Evolutionary conservation across 2,113 vertebrate species (phyloP).

Genomic region (Pterocles orientalis): DNA sequence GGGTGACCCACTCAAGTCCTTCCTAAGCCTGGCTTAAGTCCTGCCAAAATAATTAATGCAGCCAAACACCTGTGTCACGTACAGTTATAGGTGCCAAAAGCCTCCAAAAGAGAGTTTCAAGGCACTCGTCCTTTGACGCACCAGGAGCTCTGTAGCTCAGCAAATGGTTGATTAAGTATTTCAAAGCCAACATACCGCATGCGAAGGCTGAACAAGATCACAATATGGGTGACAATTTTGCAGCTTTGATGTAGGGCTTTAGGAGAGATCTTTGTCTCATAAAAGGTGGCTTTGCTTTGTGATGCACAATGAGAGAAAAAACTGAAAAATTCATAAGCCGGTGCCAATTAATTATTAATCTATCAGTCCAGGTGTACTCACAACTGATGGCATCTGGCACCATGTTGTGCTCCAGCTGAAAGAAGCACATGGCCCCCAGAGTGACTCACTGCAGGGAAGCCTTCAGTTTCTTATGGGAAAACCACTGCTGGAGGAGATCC

Average conservation of each 20-base stretch:
- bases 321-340: constrained; percentile 76
- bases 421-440: neutral
- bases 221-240: constrained; percentile 45
- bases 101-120: constrained; percentile 4
- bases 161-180: constrained; percentile 68
- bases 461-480: neutral
- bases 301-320: constrained; percentile 66
- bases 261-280: constrained; percentile 17
- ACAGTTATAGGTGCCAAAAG: neutral
- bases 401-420: neutral
- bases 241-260: constrained; percentile 64
- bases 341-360: constrained; percentile 84
- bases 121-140: neutral
- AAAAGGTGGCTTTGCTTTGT: constrained; percentile 60
- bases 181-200: constrained; percentile 61
- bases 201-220: constrained; percentile 67
- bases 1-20: neutral
- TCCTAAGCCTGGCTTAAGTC: neutral
- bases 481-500: neutral
- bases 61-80: neutral
- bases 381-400: constrained; percentile 73
- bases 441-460: neutral
- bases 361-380: constrained; percentile 54
- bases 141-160: constrained; percentile 27
- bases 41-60: neutral